Conservation (phyloP, 2,113 vertebrate species). For the Corythoichthys intestinalis region DNA sequence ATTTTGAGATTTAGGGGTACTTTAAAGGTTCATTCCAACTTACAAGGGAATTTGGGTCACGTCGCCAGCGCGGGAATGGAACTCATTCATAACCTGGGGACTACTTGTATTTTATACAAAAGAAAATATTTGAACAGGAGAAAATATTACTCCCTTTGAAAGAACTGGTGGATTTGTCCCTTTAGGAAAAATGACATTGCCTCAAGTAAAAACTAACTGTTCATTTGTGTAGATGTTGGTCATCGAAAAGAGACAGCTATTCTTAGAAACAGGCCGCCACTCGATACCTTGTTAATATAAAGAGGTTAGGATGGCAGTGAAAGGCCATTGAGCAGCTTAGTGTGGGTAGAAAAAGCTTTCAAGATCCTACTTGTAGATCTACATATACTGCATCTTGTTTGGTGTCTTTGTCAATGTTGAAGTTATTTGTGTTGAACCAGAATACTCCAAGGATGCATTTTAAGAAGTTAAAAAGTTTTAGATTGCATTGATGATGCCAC, state of each 20-base stretch:
- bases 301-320: slow-evolving; percentile 18
- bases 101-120: too few species aligned
- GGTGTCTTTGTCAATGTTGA: too few species aligned
- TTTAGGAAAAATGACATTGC: background rate
- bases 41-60: too few species aligned
- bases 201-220: background rate
- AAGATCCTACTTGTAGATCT: slow-evolving; percentile 3
- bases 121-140: too few species aligned
- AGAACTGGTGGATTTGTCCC: background rate
- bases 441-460: too few species aligned
- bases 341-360: slow-evolving; percentile 20
- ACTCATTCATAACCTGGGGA: too few species aligned
- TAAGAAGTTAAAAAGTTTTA: too few species aligned
- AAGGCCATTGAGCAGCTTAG: slow-evolving; percentile 35
- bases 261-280: slow-evolving; percentile 5
- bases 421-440: too few species aligned
- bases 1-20: too few species aligned
- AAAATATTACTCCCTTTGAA: background rate
- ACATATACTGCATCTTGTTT: background rate
- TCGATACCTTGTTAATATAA: slow-evolving; percentile 1
- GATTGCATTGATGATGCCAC: too few species aligned
- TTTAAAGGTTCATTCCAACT: too few species aligned
- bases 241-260: slow-evolving; percentile 2
- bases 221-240: background rate
- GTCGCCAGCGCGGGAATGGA: too few species aligned